phyloP scores from a whole-genome alignment of 2,888 invertebrate genomes.

The Piscicola geometra region DNA sequence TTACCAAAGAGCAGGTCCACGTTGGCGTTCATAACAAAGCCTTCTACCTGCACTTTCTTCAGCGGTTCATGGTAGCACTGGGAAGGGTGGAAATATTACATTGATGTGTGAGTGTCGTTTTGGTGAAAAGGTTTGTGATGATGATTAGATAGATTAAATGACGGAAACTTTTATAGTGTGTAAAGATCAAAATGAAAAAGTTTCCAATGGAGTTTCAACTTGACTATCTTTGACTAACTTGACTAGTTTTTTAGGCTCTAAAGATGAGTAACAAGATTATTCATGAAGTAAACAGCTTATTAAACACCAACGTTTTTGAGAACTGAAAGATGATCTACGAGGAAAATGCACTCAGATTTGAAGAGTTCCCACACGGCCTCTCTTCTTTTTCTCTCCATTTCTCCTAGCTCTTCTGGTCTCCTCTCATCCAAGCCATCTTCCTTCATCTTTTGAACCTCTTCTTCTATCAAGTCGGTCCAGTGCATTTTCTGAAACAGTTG shows the following conservation, averaged over 20 bases:
- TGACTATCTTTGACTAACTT: neutral
- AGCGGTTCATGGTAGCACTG: constrained; percentile 65
- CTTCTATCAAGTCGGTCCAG: constrained; percentile 23
- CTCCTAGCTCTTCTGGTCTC: constrained; percentile 35
- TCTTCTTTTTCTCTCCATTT: constrained; percentile 55
- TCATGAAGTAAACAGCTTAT: no score
- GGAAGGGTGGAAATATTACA: constrained; percentile 41
- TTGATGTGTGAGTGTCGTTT: no score
- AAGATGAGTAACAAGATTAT: neutral
- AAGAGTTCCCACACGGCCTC: constrained; percentile 66
- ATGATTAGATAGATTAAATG: no score
- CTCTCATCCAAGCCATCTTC: neutral
- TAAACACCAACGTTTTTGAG: constrained; percentile 62
- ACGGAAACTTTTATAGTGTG: no score
- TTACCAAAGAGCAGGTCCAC: constrained; percentile 64
- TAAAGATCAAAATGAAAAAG: no score
- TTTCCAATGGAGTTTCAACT: no score
- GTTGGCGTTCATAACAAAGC: constrained; percentile 64
- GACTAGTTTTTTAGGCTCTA: neutral
- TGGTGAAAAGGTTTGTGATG: no score
- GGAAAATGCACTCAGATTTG: constrained; percentile 63
- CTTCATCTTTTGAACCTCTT: neutral
- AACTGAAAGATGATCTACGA: constrained; percentile 64
- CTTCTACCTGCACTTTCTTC: constrained; percentile 65
- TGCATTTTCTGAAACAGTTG: constrained; percentile 14